Evolutionary conservation across 1,140 invertebrate species (phyloP).

Genomic region (Acromyrmex echinatior): DNA sequence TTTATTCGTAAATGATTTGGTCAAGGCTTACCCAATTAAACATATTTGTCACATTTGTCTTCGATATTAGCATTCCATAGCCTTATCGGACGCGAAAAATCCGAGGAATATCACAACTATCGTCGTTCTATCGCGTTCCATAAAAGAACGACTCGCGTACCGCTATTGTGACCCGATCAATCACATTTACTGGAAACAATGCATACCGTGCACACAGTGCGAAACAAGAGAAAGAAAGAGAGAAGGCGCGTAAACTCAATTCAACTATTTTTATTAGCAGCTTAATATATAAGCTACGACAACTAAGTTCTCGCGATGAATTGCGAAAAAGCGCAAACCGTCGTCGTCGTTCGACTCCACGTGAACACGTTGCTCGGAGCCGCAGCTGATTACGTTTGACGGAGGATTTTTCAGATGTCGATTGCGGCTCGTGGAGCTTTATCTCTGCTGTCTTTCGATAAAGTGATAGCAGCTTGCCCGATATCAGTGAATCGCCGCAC

Average conservation of each 20-base stretch:
- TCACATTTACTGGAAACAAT: not conserved
- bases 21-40: not conserved
- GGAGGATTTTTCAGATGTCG: conserved; percentile 53
- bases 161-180: conserved; percentile 12
- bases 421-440: conserved; percentile 56
- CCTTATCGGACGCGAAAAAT: conserved; percentile 16
- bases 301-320: not conserved
- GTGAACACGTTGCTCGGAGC: not conserved
- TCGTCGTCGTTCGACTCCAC: not conserved
- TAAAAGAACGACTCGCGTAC: not conserved
- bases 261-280: not conserved
- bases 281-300: not conserved
- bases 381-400: conserved; percentile 21
- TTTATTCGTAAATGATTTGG: conserved; percentile 10
- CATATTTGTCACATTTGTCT: not conserved
- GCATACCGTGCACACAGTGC: not conserved
- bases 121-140: not conserved
- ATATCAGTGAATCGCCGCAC: conserved; percentile 52
- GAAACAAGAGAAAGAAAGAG: not conserved
- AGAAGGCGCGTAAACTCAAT: not conserved
- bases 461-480: conserved; percentile 67
- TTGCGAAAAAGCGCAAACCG: conserved; percentile 17
- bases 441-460: conserved; percentile 72
- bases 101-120: not conserved
- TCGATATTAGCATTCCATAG: conserved; percentile 13